A percentile compares a stretch with the other conserved stretches of the same genome.
Conservation (phyloP, 2,113 vertebrate species). For the Spea bombifrons region DNA sequence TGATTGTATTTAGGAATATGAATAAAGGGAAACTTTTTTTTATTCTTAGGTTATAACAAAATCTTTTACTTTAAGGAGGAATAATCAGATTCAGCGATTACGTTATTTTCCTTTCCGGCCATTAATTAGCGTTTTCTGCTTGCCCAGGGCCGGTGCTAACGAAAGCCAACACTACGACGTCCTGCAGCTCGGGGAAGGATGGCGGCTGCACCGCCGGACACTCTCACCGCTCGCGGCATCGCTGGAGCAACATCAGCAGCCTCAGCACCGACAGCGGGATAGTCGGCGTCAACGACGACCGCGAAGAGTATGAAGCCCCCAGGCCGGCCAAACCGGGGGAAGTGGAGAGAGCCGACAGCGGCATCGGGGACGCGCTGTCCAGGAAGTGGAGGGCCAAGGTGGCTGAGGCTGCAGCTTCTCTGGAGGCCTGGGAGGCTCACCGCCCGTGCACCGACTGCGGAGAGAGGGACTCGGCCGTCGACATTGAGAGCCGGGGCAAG, state of each 20-base stretch:
- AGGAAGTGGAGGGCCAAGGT: constrained; percentile 77
- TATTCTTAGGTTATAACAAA: too few relatives aligned
- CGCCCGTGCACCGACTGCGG: constrained; percentile 83
- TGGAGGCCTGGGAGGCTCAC: constrained; percentile 76
- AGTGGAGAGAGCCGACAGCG: constrained; percentile 82
- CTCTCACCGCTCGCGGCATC: constrained; percentile 64
- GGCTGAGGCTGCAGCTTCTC: constrained; percentile 58
- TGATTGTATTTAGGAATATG: too few relatives aligned
- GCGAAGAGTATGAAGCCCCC: constrained; percentile 65
- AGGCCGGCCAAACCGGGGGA: constrained; percentile 60
- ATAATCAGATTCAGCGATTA: too few relatives aligned
- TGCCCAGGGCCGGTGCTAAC: constrained; percentile 57
- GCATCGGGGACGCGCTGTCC: constrained; percentile 76
- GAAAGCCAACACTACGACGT: constrained; percentile 64
- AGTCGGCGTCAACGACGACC: constrained; percentile 74
- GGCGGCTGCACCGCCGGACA: constrained; percentile 42
- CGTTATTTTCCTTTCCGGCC: too few relatives aligned
- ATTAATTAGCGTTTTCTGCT: not conserved
- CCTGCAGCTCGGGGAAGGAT: constrained; percentile 66
- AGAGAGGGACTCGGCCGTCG: constrained; percentile 62
- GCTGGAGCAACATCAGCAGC: constrained; percentile 88
- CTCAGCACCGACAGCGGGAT: constrained; percentile 86
- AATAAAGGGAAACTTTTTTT: too few relatives aligned
- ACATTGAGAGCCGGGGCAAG: constrained; percentile 60
- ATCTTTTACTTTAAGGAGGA: too few relatives aligned